Evolutionary conservation across 1,140 invertebrate genomes (phyloP), one percentile per base, ranked within the genome.

Genomic region (Papilio polyxenes): DNA sequence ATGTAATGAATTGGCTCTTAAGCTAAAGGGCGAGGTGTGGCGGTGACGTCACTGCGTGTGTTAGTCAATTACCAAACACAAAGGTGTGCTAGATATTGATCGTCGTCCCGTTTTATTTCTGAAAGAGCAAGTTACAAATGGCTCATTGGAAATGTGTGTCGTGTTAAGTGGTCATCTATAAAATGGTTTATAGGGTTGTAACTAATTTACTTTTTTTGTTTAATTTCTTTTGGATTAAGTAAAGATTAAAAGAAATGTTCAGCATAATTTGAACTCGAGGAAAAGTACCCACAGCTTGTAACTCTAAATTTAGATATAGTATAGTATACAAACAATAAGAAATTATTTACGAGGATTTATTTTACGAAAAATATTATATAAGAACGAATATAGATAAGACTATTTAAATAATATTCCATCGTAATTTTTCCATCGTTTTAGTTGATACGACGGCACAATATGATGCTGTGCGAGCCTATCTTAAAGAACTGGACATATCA

Each of bases 401-500:
- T 44, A 44, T 44, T 44, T 44, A 44, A 31, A 31, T 31, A 31
- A 31, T 31, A 31, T 31, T 31, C 23, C 23, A 31, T 31, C 23
- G 40, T 44, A 44, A 44, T 6, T 44, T 44, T 44, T 6, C 40
- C 40, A 6, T 87, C 85, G 90, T 90, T 93, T 91, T 95, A 97
- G 97, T 97, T 86, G 96, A 97, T 87, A 96, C 95, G 69, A 96
- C 95, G 83, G 96, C 95, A 53, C 96, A 97, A 91, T 97, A 96
- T 88, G 97, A 97, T 91, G 96, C 96, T 69, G 96, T 96, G 56
- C 94, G 96, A 85, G 96, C 96, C 13, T 97, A 97, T 89, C 95
- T 97, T 44, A 97, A 97, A 89, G 96, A 97, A 90, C 91, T 97
- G 92, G 96, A 97, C 90, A 96, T 97, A 75, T 95, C 95, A 49